Percentiles rank a stretch among this genome's conserved stretches.
Conservation (phyloP, 2,888 invertebrate species). For the Epinotia nisella region DNA sequence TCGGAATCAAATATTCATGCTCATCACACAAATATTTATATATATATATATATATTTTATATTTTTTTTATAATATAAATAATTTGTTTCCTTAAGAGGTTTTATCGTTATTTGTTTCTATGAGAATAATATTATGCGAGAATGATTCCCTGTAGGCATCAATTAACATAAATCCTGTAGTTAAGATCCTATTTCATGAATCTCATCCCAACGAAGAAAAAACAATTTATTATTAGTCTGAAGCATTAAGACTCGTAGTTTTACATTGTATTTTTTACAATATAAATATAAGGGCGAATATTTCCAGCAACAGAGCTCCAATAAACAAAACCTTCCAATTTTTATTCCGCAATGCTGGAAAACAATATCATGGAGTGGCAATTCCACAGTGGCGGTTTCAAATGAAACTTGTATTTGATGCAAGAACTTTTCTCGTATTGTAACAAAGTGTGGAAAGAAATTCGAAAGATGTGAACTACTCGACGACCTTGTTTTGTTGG, state of each 20-base stretch:
- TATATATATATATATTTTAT: too few species aligned
- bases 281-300: background rate
- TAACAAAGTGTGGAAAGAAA: slow-evolving; percentile 2
- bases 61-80: too few species aligned
- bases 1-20: too few species aligned
- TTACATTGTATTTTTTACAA: background rate
- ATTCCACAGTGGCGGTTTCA: slow-evolving; percentile 18
- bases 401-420: slow-evolving; percentile 39
- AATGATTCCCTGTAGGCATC: background rate
- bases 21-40: too few species aligned
- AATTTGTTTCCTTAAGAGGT: too few species aligned
- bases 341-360: slow-evolving; percentile 2
- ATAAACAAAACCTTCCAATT: background rate
- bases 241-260: too few species aligned
- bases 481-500: slow-evolving; percentile 10
- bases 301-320: background rate
- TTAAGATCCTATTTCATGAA: background rate
- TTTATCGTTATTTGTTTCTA: background rate
- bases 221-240: background rate
- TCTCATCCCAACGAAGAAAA: background rate
- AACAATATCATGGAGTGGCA: slow-evolving; percentile 25
- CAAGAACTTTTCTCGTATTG: slow-evolving; percentile 25
- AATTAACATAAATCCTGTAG: background rate
- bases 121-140: background rate
- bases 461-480: slow-evolving; percentile 11